Percentiles rank a stretch among this genome's conserved stretches.
Conservation (phyloP, 1,140 invertebrate species). For the Neodiprion pinetum region DNA sequence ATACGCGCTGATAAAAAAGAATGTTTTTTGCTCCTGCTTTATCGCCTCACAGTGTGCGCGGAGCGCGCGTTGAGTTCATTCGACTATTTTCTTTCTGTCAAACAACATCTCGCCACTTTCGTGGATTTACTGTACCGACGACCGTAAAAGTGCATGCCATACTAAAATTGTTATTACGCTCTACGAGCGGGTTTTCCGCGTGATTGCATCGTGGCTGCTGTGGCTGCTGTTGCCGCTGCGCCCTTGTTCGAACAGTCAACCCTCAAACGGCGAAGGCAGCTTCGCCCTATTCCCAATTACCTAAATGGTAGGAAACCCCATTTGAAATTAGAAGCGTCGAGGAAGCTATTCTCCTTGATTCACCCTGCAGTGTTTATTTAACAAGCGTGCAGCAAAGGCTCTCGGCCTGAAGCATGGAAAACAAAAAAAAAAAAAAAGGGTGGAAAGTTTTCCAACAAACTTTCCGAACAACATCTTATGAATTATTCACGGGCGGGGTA, state of each 20-base stretch:
- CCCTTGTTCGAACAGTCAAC: background rate
- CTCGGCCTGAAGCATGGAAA: too few species aligned
- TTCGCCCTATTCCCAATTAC: background rate
- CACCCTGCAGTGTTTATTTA: too few species aligned
- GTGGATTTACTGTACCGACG: background rate
- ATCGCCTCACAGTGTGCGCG: background rate
- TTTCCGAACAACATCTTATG: too few species aligned
- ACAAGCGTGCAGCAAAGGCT: too few species aligned
- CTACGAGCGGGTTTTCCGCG: background rate
- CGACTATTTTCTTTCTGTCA: slow-evolving; percentile 35
- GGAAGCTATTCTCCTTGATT: too few species aligned
- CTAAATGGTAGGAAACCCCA: background rate
- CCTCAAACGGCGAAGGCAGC: background rate
- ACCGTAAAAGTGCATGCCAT: slow-evolving; percentile 8
- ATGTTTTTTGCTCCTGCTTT: slow-evolving; percentile 25
- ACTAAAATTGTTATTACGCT: background rate
- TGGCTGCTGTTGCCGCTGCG: too few species aligned
- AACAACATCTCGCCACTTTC: background rate
- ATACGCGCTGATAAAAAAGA: too few species aligned
- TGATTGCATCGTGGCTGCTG: background rate
- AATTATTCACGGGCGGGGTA: too few species aligned
- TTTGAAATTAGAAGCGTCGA: too few species aligned
- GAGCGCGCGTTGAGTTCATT: slow-evolving; percentile 26
- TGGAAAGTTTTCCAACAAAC: too few species aligned
- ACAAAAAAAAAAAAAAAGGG: too few species aligned